Evolutionary conservation across 2,888 invertebrate genomes (phyloP).

Genomic region (Adineta ricciae): DNA sequence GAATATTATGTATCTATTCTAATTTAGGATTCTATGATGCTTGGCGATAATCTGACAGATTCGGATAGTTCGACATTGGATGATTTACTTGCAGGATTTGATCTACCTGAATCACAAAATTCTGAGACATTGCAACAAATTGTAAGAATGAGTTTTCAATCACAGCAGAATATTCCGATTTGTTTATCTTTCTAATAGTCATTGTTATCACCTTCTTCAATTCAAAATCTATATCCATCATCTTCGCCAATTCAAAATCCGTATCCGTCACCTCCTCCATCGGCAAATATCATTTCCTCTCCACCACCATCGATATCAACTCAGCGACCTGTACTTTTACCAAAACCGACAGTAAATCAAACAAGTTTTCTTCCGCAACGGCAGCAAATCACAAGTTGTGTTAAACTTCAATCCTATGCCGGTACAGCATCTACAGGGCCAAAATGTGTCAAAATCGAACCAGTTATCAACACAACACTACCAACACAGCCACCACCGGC

Average conservation of each 20-base stretch:
- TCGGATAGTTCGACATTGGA: conserved; percentile 4
- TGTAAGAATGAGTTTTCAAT: background rate
- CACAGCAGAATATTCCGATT: background rate
- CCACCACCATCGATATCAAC: background rate
- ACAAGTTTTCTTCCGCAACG: background rate
- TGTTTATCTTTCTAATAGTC: background rate
- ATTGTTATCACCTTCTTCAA: background rate
- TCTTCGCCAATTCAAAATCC: background rate
- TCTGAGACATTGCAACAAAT: background rate
- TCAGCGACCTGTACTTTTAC: background rate
- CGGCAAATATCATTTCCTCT: background rate
- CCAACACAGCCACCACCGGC: background rate
- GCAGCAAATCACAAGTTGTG: conserved; percentile 4
- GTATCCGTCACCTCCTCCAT: background rate
- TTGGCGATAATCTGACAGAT: background rate
- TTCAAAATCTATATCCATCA: background rate
- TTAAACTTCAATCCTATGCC: background rate
- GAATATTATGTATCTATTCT: background rate
- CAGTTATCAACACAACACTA: background rate
- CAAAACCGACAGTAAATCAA: background rate
- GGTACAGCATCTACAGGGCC: background rate
- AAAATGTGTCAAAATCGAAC: conserved; percentile 21
- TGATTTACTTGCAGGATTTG: background rate
- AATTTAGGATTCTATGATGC: background rate
- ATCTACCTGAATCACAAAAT: background rate